Evolutionary conservation across 1,140 invertebrate species (phyloP), one percentile per base, ranked within the genome.

Genomic region (Cydia fagiglandana): DNA sequence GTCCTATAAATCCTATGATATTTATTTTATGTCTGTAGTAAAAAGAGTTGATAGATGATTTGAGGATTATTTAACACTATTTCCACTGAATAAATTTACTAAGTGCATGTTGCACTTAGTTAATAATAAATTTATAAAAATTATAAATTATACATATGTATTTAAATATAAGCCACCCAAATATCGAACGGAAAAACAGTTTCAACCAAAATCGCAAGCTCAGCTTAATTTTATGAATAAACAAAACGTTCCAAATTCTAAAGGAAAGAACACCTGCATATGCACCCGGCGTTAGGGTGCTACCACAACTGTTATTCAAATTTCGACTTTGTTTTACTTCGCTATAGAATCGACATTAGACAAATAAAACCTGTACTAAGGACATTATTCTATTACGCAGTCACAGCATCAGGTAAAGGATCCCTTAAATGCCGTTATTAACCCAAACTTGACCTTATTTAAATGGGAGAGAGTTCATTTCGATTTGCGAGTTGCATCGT

Each of bases 231-330:
- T 24, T 61, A 50, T 61, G 56, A 61, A 61, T 61, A 61, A 61
- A 61, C 56, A 61, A 12, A 61, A 61, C 50, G 50, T 61, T 61
- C 56, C n/a, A 61, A 61, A 61, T 61, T 61, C 56, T 24, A 61
- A 61, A 61, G 56, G 56, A 61, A 53, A 24, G 56, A 61, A 61
- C 56, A 61, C 56, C 56, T 61, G 56, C 56, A 61, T 61, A 61
- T 61, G 56, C 56, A 61, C 56, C 56, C 56, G 56, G 56, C 56
- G 20, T 61, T 24, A n/a, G 56, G 56, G 56, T 61, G 56, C 56
- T 61, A 7, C 0, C 56, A 4, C 17, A 24, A 61, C 9, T 10
- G 17, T 24, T n/a, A 61, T 9, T 10, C 20, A n/a, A 10, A 20
- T 2, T 10, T 61, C 6, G 10, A 10, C 56, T 24, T n/a, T 61